Evolutionary conservation across 2,888 invertebrate species (phyloP), one percentile per base, ranked within the genome.

Genomic region (Listrodromus nycthemerus): DNA sequence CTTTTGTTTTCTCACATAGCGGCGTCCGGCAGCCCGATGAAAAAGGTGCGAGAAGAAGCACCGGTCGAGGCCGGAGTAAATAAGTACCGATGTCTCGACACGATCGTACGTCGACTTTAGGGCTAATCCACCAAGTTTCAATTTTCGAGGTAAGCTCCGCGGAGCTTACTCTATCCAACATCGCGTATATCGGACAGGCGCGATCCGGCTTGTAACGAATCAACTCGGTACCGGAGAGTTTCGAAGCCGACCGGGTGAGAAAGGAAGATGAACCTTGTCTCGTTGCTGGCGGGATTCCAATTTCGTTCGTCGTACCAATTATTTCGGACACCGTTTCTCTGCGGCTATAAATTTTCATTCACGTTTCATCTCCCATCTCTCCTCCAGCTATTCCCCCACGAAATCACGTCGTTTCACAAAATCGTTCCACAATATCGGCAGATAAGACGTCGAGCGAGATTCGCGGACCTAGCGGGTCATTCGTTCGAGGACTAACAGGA

Each of bases 221-320:
- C 65, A 71, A 66, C 75, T 70, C 24, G 41, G 69, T 33, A 7
- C 63, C 16, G 48, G 45, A 61, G 19, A 74, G 27, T 13, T 30
- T 63, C 61, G 27, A 13, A 30, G n/a, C 45, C 61, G 65, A 55
- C 63, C 24, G 58, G 13, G 45, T 13, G 58, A 80, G 61, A 45
- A 37, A 50, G 27, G 77, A 48, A 19, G 69, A 77, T 37, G 61
- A 33, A 80, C 74, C 75, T 80, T 61, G 80, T 71, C 73, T 84
- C 83, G 63, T 65, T 67, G 61, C 76, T 86, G 86, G 86, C 86
- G 63, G 73, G 82, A 82, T 86, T 85, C 86, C 86, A 86, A 86
- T 85, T 86, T 86, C 80, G 77, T 80, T 77, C 77, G 76, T 66
- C 70, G 81, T 75, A 84, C 86, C 86, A 86, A 86, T 86, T 86